phyloP scores from a whole-genome alignment of 1,140 invertebrate species.

The Armadillidium nasatum region DNA sequence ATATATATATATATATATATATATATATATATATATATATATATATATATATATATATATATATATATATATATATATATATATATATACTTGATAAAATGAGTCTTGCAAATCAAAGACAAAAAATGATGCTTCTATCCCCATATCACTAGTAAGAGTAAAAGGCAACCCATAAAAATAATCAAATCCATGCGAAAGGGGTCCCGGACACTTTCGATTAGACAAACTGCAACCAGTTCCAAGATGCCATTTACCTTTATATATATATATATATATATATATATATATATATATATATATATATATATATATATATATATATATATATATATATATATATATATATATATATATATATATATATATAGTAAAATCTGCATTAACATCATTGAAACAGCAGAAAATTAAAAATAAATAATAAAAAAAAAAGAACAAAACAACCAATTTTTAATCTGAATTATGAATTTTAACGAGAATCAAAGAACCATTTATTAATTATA shows the following conservation, averaged over 20 bases:
- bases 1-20: no score
- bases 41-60: no score
- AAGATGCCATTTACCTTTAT: constrained; percentile 51
- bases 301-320: background rate
- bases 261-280: constrained; percentile 6
- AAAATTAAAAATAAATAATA: background rate
- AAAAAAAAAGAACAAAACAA: background rate
- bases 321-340: background rate
- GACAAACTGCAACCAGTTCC: constrained; percentile 48
- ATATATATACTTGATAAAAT: constrained; percentile 14
- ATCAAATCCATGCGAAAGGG: constrained; percentile 54
- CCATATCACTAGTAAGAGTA: constrained; percentile 51
- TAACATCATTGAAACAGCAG: background rate
- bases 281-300: constrained; percentile 6
- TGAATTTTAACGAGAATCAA: no score
- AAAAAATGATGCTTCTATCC: constrained; percentile 35
- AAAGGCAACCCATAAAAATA: constrained; percentile 53
- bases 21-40: no score
- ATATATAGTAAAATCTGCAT: no score
- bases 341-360: no score
- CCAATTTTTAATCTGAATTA: no score
- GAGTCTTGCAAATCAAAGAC: background rate
- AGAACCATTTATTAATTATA: no score
- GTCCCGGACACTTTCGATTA: constrained; percentile 50
- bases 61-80: no score